Base-by-base conservation (phyloP, 2,797 vertebrate genomes). In the Fistularia tabacaria region DNA sequence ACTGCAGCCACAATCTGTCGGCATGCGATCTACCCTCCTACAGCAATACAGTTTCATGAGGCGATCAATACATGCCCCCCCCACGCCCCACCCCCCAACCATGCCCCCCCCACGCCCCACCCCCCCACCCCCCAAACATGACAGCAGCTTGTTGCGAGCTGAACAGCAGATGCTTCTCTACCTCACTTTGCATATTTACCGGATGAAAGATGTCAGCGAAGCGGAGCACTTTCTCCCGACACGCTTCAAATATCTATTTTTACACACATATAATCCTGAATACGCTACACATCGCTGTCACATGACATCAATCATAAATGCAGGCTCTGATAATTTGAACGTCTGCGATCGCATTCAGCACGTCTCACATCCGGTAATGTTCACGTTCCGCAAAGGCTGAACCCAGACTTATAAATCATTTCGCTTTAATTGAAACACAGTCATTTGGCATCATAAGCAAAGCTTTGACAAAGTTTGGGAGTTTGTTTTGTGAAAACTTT, bases 151-250 rank as follows among this genome's bases (percentile, higher is more conserved):
- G 68, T 64, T 62, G 64, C 13, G n/a, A 75, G 56, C 60, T 56
- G 65, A 71, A 59, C 61, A 69, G 58, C 64, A 65, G 61, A 68
- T 69, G 68, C 54, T 71, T 53, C 54, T 53, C 57, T 62, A 36
- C 15, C 44, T 39, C 12, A 9, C 55, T 76, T 50, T 71, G 58
- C 65, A 72, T 69, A 62, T 76, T 59, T 46, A 39, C 57, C 48
- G 56, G 57, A 59, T 54, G 44, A 67, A 52, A 57, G 60, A 64
- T 51, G 10, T 7, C 56, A 41, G 48, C 25, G 43, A 48, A 44
- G 57, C 36, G 25, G 45, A 60, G 14, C 39, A 46, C 38, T 51
- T 50, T 51, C 57, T 58, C 12, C 48, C 36, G n/a, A 42, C 51
- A 38, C 36, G 59, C 37, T 49, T 60, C 14, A 56, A 45, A 44